Percentiles rank a stretch among this genome's conserved stretches.
phyloP scores from a whole-genome alignment of 2,797 vertebrate species.

The Cuculus canorus region DNA sequence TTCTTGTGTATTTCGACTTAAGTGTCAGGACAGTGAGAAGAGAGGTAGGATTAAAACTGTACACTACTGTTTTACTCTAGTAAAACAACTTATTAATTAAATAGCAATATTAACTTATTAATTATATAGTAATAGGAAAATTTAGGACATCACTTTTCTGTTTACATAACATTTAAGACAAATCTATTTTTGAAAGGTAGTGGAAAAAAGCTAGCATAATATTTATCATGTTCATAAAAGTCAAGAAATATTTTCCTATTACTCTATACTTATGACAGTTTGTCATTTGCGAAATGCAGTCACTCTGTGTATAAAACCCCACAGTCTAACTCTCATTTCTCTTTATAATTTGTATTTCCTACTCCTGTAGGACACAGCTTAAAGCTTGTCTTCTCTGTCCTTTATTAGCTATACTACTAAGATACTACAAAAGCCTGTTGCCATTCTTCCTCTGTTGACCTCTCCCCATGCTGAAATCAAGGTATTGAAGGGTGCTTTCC shows the following conservation, averaged over 20 bases:
- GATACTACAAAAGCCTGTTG: not conserved
- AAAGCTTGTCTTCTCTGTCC: not conserved
- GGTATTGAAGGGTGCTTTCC: not conserved
- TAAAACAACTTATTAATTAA: not conserved
- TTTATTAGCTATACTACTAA: not conserved
- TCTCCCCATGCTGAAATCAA: not conserved
- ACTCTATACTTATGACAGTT: not conserved
- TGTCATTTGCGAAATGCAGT: not conserved
- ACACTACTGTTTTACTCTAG: not conserved
- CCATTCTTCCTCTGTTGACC: not conserved
- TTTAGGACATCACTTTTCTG: not conserved
- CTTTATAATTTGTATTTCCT: not conserved
- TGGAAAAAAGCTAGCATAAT: not conserved
- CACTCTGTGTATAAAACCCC: not conserved
- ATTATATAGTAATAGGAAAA: not conserved
- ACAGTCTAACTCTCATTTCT: not conserved
- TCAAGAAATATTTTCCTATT: not conserved
- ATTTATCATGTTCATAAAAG: not conserved
- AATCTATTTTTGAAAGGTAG: not conserved
- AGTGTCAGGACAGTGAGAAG: not conserved
- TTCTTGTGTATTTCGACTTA: not conserved
- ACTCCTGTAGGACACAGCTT: not conserved
- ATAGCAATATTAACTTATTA: too few relatives aligned
- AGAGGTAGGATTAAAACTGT: not conserved
- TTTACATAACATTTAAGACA: not conserved